These are phyloP conservation scores for Anas platyrhynchos DNA, from an alignment of 2,113 vertebrate genomes.

Conservation along the genomic window DNA sequence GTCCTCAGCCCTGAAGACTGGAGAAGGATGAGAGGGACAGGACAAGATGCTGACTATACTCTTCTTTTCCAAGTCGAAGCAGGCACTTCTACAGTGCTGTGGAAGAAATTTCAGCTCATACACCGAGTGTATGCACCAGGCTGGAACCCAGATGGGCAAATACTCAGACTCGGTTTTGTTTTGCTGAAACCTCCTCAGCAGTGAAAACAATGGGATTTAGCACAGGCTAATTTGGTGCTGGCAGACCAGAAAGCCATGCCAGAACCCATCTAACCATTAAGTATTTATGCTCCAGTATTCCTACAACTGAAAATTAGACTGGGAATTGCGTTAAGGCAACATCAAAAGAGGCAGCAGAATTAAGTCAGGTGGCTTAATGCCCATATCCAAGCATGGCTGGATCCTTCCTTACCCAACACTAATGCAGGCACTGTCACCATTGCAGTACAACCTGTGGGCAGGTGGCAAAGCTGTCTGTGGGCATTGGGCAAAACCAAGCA, in stretches of 20 bases:
- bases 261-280: not conserved
- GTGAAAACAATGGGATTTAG: not conserved
- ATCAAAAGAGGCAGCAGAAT: not conserved
- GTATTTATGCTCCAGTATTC: not conserved
- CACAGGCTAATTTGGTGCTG: not conserved
- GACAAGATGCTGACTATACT: not conserved
- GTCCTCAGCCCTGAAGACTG: not conserved
- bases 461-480: fast-evolving
- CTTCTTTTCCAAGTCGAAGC: not conserved
- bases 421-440: not conserved
- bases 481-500: fast-evolving
- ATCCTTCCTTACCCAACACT: not conserved
- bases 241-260: not conserved
- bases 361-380: not conserved
- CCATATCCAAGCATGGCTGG: not conserved
- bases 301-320: not conserved
- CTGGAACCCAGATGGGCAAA: not conserved
- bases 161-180: not conserved
- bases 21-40: not conserved
- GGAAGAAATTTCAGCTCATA: not conserved
- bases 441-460: not conserved
- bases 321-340: not conserved
- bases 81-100: not conserved
- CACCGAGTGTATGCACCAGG: not conserved
- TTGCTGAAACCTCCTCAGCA: not conserved